These are phyloP conservation scores for Tetraodon nigroviridis DNA, from an alignment of 2,113 vertebrate genomes.

Conservation along the genomic window DNA sequence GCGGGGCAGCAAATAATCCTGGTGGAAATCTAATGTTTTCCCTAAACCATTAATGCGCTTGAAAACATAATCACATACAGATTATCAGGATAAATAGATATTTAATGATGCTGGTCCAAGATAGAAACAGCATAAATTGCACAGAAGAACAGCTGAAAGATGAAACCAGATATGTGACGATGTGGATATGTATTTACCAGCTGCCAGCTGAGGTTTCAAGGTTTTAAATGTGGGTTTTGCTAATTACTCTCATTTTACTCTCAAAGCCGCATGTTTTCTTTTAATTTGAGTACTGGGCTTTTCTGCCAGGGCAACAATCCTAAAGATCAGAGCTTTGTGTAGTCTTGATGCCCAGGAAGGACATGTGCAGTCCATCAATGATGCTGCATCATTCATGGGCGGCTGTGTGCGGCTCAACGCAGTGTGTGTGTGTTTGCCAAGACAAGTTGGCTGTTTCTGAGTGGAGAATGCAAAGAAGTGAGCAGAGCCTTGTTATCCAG, in stretches of 20 bases:
- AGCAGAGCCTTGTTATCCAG: constrained; percentile 33
- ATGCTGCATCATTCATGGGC: no score
- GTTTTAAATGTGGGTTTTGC: neutral
- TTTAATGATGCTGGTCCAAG: constrained; percentile 8
- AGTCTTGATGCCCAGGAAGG: no score
- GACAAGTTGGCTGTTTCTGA: constrained; percentile 1
- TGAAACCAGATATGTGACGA: neutral
- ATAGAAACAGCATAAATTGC: constrained; percentile 11
- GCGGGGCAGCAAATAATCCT: constrained; percentile 8
- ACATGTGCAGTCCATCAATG: no score
- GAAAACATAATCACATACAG: constrained; percentile 26
- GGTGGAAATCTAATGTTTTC: constrained; percentile 11
- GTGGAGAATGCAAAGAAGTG: constrained; percentile 23
- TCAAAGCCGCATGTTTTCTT: no score
- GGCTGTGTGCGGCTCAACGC: neutral
- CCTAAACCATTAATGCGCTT: constrained; percentile 10
- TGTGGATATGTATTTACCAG: neutral
- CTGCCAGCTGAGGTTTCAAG: neutral
- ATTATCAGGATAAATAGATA: neutral
- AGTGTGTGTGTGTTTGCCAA: constrained; percentile 1
- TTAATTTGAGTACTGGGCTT: no score
- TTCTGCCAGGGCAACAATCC: no score
- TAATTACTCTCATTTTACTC: neutral
- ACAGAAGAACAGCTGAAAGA: constrained; percentile 2
- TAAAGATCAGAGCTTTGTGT: no score